Conservation (phyloP, 2,888 invertebrate species). For the Dolomedes plantarius region DNA sequence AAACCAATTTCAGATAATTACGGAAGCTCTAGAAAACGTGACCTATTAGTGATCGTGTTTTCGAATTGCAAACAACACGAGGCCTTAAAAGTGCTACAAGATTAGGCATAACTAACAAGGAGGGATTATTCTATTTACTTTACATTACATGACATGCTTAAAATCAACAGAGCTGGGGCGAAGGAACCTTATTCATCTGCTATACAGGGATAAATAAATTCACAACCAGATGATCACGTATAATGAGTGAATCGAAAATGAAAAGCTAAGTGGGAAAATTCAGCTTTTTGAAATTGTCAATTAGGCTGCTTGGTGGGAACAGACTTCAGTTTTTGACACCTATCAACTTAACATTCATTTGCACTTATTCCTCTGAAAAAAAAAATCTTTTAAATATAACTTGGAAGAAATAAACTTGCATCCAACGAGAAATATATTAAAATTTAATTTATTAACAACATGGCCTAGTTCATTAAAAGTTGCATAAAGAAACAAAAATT, state of each 20-base stretch:
- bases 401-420: too few relatives aligned
- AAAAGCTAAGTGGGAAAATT: neutral
- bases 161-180: slow-evolving; percentile 26
- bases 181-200: neutral
- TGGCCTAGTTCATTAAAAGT: too few relatives aligned
- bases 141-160: slow-evolving; percentile 31
- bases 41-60: slow-evolving; percentile 62
- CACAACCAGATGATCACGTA: slow-evolving; percentile 5
- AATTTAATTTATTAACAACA: too few relatives aligned
- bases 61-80: slow-evolving; percentile 53
- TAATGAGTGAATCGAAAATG: neutral
- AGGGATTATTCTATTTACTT: slow-evolving; percentile 37
- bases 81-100: slow-evolving; percentile 56
- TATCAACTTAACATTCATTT: too few relatives aligned
- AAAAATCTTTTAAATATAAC: too few relatives aligned
- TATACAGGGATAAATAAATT: neutral
- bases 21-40: slow-evolving; percentile 62
- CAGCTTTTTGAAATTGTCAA: neutral
- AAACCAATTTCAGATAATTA: slow-evolving; percentile 60
- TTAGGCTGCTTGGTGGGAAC: neutral
- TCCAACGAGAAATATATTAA: too few relatives aligned
- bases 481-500: too few relatives aligned
- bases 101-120: slow-evolving; percentile 40
- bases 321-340: too few relatives aligned
- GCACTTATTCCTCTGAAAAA: too few relatives aligned